Evolutionary conservation across 2,113 vertebrate genomes (phyloP).

Genomic region (Xyliphius kryptos): DNA sequence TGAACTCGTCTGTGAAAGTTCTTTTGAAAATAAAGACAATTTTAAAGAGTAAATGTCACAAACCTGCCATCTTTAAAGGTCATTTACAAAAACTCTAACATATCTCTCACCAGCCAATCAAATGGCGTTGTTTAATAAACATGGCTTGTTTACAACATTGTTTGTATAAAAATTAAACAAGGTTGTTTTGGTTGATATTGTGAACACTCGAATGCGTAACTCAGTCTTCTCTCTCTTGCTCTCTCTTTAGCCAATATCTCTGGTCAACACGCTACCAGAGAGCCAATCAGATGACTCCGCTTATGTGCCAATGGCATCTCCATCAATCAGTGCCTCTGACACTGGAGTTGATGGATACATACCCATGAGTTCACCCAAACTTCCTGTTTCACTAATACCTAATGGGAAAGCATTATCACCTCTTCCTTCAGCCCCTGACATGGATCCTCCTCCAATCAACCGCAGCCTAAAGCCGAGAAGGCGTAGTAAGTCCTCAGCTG

Average conservation of each 20-base stretch:
- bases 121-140: no score
- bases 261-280: conserved; percentile 11
- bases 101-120: no score
- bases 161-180: no score
- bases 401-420: conserved; percentile 58
- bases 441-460: conserved; percentile 88
- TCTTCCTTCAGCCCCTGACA: conserved; percentile 55
- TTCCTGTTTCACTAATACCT: conserved; percentile 50
- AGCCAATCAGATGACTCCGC: conserved; percentile 63
- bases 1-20: no score
- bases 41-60: no score
- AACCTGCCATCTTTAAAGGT: no score
- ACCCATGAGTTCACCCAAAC: conserved; percentile 77
- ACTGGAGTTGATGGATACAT: conserved; percentile 79
- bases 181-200: no score
- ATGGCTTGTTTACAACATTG: no score
- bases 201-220: no score
- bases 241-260: conserved; percentile 43
- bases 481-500: conserved; percentile 82
- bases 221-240: background rate
- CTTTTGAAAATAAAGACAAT: no score
- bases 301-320: conserved; percentile 81
- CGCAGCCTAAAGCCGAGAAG: conserved; percentile 89
- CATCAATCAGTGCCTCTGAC: conserved; percentile 47
- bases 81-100: no score